These are phyloP conservation scores for Eurystomus glaucurus DNA, from an alignment of 2,797 vertebrate species.

Conservation along the genomic window DNA sequence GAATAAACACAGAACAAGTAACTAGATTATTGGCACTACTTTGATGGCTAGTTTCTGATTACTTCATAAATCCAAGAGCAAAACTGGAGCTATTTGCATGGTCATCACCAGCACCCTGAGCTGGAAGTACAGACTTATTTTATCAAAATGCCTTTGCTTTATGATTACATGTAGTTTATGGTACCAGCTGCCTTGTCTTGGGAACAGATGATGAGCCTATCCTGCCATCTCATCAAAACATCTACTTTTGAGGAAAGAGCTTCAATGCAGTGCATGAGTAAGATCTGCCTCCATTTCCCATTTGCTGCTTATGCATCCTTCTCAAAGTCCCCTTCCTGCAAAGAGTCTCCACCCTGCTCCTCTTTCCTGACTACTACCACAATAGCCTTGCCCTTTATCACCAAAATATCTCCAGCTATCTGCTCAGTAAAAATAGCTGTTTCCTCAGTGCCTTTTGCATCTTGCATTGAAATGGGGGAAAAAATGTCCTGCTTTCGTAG, in stretches of 20 bases:
- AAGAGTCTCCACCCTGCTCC: slow-evolving; percentile 24
- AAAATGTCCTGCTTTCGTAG: not conserved
- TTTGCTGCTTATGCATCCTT: not conserved
- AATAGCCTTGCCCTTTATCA: slow-evolving; percentile 40
- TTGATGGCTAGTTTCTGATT: slow-evolving; percentile 24
- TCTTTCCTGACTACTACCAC: slow-evolving; percentile 35
- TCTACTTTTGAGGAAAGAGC: not conserved
- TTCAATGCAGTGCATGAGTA: not conserved
- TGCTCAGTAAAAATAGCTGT: slow-evolving; percentile 29
- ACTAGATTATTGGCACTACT: slow-evolving; percentile 28
- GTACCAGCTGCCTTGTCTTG: not conserved
- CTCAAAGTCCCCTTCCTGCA: slow-evolving; percentile 24
- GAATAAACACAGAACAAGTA: slow-evolving; percentile 63
- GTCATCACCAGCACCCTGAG: not conserved
- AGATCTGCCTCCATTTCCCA: not conserved
- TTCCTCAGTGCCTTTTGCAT: slow-evolving; percentile 6
- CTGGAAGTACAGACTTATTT: not conserved
- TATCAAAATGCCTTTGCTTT: slow-evolving; percentile 22
- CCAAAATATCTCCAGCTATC: slow-evolving; percentile 28
- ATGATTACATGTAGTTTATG: not conserved
- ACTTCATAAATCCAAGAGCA: slow-evolving; percentile 37
- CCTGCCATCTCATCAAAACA: not conserved
- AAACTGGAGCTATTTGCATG: not conserved
- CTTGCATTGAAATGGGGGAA: not conserved
- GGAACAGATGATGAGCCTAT: not conserved